phyloP scores from a whole-genome alignment of 1,140 invertebrate species.

The Drosophila chauvacae region DNA sequence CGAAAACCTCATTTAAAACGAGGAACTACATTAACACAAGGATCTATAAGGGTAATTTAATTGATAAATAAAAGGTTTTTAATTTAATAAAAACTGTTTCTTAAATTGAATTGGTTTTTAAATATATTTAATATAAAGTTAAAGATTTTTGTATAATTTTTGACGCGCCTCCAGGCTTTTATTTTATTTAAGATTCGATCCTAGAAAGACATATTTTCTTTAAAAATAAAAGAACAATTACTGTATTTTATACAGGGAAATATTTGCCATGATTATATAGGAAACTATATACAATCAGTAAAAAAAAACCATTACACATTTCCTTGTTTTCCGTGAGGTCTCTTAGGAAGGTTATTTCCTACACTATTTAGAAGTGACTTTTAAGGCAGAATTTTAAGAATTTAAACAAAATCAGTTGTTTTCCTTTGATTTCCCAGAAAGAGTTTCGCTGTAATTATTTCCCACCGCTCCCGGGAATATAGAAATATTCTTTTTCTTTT shows the following conservation, averaged over 20 bases:
- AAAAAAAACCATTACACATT: background rate
- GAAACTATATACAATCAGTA: background rate
- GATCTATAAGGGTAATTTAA: background rate
- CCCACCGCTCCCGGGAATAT: background rate
- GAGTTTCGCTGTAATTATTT: slow-evolving; percentile 5
- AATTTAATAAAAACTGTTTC: background rate
- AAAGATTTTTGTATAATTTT: too few relatives aligned
- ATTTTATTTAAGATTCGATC: background rate
- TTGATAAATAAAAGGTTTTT: background rate
- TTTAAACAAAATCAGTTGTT: background rate
- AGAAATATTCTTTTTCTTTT: slow-evolving; percentile 41
- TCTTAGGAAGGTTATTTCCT: background rate
- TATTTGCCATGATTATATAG: background rate
- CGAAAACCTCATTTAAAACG: background rate
- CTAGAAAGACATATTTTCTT: background rate
- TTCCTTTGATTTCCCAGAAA: background rate
- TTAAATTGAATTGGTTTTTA: too few relatives aligned
- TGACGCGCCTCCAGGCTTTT: background rate
- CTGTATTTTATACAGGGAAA: too few relatives aligned
- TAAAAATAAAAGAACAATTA: background rate
- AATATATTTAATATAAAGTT: too few relatives aligned
- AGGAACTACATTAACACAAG: background rate
- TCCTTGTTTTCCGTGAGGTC: background rate
- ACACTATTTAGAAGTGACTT: background rate
- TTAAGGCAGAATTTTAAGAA: background rate